Evolutionary conservation across 2,113 vertebrate species (phyloP), one percentile per base, ranked within the genome.

Genomic region (Mixornis gularis): DNA sequence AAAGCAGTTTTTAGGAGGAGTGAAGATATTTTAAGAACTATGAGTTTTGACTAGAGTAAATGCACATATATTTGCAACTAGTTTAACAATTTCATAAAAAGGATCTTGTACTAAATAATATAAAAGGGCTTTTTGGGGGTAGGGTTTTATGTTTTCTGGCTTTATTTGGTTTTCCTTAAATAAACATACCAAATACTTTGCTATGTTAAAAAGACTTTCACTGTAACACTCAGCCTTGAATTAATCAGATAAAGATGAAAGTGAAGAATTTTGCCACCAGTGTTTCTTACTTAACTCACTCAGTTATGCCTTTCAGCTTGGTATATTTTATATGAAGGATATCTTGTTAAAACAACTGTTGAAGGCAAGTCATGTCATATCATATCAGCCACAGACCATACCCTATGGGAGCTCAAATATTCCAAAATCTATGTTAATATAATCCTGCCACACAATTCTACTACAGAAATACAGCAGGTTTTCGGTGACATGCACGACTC

Each of bases 221-320:
- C 90, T 93, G 91, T 91, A 96, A 95, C 84, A 97, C 56, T 93
- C 82, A 96, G 87, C 89, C 88, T 96, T 96, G 94, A 96, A 97
- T 96, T 97, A 96, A 98, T 98, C 97, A 97, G 97, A 97, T 97
- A 97, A 97, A 97, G 96, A 98, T 97, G 96, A 98, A 98, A 98
- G 97, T 92, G 66, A 92, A 96, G 83, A 95, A 97, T 97, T 97
- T 97, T 96, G 96, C 97, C 97, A 97, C 92, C 76, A 97, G 97
- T 97, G 92, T 81, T 98, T 97, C 87, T 95, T 96, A 90, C 87
- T 96, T 94, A 96, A 93, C 94, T 97, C 91, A 95, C 72, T 97
- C 92, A 93, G 95, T 96, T 97, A 96, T 97, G 97, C 96, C 97
- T 97, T 97, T 97, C 95, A 97, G 97, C 96, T 95, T 95, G 69